Conservation (phyloP, 2,888 invertebrate species). For the Orthosia gracilis region DNA sequence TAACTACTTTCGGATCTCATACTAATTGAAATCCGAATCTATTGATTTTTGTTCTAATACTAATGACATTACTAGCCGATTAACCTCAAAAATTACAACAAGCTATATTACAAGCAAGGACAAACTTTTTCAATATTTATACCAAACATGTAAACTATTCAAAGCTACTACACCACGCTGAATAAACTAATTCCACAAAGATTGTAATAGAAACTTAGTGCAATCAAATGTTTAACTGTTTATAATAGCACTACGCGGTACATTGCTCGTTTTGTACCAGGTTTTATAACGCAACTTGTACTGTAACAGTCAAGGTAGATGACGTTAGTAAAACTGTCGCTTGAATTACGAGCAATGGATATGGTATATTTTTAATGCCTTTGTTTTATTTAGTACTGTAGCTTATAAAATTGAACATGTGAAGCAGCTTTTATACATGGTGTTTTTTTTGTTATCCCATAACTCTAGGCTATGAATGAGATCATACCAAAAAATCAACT, state of each 20-base stretch:
- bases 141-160: constrained; percentile 27
- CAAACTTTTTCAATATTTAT: constrained; percentile 29
- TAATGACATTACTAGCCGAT: background rate
- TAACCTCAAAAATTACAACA: background rate
- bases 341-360: constrained; percentile 5
- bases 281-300: constrained; percentile 75
- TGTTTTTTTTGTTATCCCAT: too few species aligned
- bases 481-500: too few species aligned
- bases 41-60: too few species aligned
- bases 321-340: constrained; percentile 27
- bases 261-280: constrained; percentile 67
- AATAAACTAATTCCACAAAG: constrained; percentile 61
- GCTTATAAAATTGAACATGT: background rate
- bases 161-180: constrained; percentile 16
- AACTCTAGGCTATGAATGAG: too few species aligned
- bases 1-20: too few species aligned
- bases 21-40: too few species aligned
- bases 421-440: background rate
- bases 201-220: constrained; percentile 74
- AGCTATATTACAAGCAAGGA: background rate
- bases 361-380: background rate
- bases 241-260: constrained; percentile 58
- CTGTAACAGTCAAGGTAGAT: constrained; percentile 57
- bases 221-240: constrained; percentile 73
- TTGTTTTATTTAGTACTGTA: background rate